Conservation (phyloP, 92 coral and sea anemone species). For the Pocillopora grandis region DNA sequence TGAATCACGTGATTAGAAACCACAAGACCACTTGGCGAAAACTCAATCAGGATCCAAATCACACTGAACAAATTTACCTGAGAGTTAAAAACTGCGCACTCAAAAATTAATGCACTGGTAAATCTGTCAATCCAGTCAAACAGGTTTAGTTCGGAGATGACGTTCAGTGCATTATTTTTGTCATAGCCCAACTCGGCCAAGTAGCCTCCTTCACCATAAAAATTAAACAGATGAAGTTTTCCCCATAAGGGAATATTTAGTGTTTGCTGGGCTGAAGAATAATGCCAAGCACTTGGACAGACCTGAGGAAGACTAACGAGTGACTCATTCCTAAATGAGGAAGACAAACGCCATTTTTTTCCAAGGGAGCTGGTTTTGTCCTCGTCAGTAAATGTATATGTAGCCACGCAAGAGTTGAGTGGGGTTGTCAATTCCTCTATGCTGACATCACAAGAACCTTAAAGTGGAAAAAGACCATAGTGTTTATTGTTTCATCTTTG, state of each 20-base stretch:
- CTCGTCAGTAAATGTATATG: conserved; percentile 24
- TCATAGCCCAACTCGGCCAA: conserved; percentile 37
- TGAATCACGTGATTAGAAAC: conserved; percentile 19
- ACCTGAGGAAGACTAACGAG: neutral
- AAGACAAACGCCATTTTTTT: conserved; percentile 36
- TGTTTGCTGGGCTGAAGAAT: conserved; percentile 22
- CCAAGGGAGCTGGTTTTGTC: conserved; percentile 25
- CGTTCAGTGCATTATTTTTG: conserved; percentile 7
- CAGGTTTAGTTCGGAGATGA: conserved; percentile 5
- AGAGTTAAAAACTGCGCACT: conserved; percentile 48
- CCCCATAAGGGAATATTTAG: conserved; percentile 28
- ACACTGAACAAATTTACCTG: conserved; percentile 41
- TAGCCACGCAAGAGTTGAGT: conserved; percentile 34
- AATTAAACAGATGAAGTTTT: neutral
- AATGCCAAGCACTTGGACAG: conserved; percentile 49
- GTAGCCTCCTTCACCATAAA: conserved; percentile 53
- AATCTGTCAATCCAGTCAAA: conserved; percentile 46
- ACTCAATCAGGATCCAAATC: conserved; percentile 44
- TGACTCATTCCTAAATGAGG: neutral
- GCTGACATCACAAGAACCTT: conserved; percentile 40
- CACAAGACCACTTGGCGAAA: conserved; percentile 45
- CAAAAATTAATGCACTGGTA: conserved; percentile 53
- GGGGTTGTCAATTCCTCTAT: neutral
- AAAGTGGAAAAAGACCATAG: neutral
- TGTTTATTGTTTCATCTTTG: neutral